Conservation (phyloP, 2,113 vertebrate genomes). For the Corythaeola cristata region DNA sequence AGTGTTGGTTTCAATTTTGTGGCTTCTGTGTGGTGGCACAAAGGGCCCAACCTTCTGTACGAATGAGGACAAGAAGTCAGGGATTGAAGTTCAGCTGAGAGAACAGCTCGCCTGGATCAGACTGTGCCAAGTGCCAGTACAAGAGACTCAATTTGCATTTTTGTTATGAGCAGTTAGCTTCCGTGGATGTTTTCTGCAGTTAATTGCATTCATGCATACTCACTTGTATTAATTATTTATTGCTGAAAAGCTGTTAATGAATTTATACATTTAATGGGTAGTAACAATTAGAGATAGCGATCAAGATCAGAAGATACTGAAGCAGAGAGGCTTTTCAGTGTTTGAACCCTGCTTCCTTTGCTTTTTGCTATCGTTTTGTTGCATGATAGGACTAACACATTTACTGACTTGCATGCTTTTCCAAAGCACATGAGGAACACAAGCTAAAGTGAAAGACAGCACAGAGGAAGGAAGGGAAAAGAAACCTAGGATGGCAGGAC, state of each 20-base stretch:
- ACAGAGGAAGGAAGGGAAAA: not conserved
- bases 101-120: not conserved
- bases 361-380: not conserved
- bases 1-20: not conserved
- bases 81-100: not conserved
- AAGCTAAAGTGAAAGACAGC: not conserved
- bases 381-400: not conserved
- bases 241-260: not conserved
- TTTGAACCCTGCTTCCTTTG: not conserved
- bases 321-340: not conserved
- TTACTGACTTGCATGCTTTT: not conserved
- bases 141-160: not conserved
- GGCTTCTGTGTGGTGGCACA: not conserved
- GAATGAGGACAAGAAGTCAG: not conserved
- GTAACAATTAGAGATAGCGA: not conserved
- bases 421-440: not conserved
- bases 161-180: not conserved
- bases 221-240: not conserved
- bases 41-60: not conserved
- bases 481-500: not conserved
- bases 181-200: not conserved
- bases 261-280: not conserved
- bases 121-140: rapidly evolving
- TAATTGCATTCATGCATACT: not conserved
- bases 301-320: not conserved